Base-by-base conservation (phyloP, 2,888 invertebrate genomes). In the Cephus sareptanus region DNA sequence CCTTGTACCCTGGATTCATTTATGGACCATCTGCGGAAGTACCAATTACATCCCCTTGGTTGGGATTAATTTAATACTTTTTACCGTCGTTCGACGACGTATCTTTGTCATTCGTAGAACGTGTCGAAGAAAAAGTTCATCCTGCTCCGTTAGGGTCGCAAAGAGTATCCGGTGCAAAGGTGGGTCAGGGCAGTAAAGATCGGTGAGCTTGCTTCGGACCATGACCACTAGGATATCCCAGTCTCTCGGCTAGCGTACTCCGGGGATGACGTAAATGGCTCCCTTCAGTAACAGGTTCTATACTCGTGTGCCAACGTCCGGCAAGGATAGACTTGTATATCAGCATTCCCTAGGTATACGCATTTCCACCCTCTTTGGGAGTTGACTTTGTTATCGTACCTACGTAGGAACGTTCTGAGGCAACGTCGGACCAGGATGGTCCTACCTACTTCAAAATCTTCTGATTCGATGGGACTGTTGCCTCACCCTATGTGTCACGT, bases 211-310 rank as follows among this genome's bases (percentile, higher is more conserved):
- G 40, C 2, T 6, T 15, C 1, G 40, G 15, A 40, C 40, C 40
- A 40, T 2, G 6, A 40, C 6, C 40, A 56, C 56, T 56, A 15
- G 56, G 23, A 6, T 56, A 23, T 56, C 56, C 56, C 56, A 9
- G 56, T 23, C 56, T 56, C 23, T 56, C 75, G 80, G 85, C 83
- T 85, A 81, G 84, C 86, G 83, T 82, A 81, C 83, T 83, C 82
- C 78, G 77, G 83, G 83, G 82, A 82, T 81, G 80, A 81, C 81
- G 82, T 83, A 83, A 83, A 83, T 84, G 84, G 84, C 85, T 87
- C 87, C 86, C 86, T 88, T 86, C 85, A 85, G 84, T 85, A 82
- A 82, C 82, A 79, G 82, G 81, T 83, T 82, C 83, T 83, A 80
- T 82, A 80, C 81, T 80, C 2, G 56, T 23, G 2, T 23, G 56